Evolutionary conservation across 2,888 invertebrate species (phyloP).

Genomic region (Galerucella pusilla): DNA sequence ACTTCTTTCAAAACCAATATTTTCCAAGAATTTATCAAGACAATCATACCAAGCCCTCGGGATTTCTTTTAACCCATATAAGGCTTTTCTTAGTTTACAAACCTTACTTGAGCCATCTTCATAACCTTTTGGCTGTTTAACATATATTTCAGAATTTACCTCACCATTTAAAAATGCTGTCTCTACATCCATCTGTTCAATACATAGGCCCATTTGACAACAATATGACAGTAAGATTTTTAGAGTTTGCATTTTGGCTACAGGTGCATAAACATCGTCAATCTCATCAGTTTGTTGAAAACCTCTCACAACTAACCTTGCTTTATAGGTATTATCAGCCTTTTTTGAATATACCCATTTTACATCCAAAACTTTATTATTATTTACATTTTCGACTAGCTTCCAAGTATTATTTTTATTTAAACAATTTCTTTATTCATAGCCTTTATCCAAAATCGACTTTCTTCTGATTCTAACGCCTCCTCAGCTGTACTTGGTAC

Average conservation of each 20-base stretch:
- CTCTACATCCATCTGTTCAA: constrained; percentile 49
- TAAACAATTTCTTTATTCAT: constrained; percentile 42
- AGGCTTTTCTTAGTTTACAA: too few relatives aligned
- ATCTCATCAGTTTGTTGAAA: too few relatives aligned
- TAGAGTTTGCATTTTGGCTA: too few relatives aligned
- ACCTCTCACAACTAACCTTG: too few relatives aligned
- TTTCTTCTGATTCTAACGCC: background rate
- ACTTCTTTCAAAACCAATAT: constrained; percentile 35
- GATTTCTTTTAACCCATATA: too few relatives aligned
- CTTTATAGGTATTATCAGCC: too few relatives aligned
- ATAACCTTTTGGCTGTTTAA: constrained; percentile 44
- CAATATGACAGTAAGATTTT: too few relatives aligned
- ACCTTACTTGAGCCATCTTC: too few relatives aligned
- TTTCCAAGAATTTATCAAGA: constrained; percentile 40
- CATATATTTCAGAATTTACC: constrained; percentile 46
- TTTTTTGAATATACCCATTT: constrained; percentile 44
- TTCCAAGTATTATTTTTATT: constrained; percentile 43
- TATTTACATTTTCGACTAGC: constrained; percentile 37
- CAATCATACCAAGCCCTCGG: too few relatives aligned
- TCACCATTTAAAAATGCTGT: constrained; percentile 49
- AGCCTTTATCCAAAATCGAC: constrained; percentile 36
- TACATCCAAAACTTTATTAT: constrained; percentile 35
- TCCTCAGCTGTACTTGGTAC: background rate
- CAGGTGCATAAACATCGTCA: too few relatives aligned
- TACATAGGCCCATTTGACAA: too few relatives aligned